Percentiles rank a stretch among this genome's conserved stretches.
phyloP scores from a whole-genome alignment of 2,113 vertebrate genomes.

The Brachyistius frenatus region DNA sequence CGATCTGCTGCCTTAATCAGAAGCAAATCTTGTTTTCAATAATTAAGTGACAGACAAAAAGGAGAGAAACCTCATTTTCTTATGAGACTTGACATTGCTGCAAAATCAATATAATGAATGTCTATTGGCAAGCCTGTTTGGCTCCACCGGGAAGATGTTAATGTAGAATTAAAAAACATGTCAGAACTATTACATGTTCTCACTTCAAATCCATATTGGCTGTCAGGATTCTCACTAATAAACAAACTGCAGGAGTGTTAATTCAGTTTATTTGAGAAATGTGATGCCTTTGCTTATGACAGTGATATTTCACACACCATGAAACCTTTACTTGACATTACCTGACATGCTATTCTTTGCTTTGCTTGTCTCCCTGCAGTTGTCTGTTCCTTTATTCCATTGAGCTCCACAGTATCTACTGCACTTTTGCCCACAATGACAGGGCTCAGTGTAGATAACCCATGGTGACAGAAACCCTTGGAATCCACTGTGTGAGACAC shows the following conservation, averaged over 20 bases:
- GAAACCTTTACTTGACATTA: neutral
- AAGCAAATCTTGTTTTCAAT: conserved; percentile 83
- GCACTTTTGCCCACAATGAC: conserved; percentile 30
- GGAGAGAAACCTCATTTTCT: conserved; percentile 76
- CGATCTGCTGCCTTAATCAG: conserved; percentile 78
- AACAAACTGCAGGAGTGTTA: conserved; percentile 33
- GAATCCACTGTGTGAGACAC: conserved; percentile 47
- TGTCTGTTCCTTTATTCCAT: conserved; percentile 28
- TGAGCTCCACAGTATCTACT: conserved; percentile 11
- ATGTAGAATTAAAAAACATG: conserved; percentile 76
- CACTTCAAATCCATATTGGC: conserved; percentile 59
- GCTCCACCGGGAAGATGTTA: conserved; percentile 65
- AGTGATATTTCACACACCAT: neutral
- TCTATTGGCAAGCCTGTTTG: conserved; percentile 70
- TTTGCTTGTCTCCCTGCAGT: neutral
- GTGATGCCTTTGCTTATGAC: neutral
- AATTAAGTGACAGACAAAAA: conserved; percentile 82
- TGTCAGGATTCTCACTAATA: conserved; percentile 54
- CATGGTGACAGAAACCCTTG: conserved; percentile 52
- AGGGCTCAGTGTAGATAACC: conserved; percentile 54
- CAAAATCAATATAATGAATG: conserved; percentile 80
- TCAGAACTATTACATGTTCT: conserved; percentile 70
- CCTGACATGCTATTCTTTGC: conserved; percentile 15
- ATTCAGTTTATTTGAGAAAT: neutral
- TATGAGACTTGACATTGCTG: conserved; percentile 56